Evolutionary conservation across 2,888 invertebrate genomes (phyloP).

Genomic region (Spisula subtruncata): DNA sequence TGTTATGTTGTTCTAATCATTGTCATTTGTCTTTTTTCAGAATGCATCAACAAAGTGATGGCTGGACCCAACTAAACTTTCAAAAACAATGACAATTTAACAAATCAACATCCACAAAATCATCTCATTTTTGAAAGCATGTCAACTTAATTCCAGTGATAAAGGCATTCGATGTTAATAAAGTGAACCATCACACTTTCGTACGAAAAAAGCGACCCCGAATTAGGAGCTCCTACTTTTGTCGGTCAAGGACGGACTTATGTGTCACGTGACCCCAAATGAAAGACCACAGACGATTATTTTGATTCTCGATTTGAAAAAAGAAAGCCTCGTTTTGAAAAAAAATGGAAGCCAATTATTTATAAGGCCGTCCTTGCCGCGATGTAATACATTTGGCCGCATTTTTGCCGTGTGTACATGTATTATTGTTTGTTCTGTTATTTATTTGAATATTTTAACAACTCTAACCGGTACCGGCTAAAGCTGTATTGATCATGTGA

Average conservation of each 20-base stretch:
- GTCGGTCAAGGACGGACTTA: slow-evolving; percentile 73
- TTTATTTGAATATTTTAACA: slow-evolving; percentile 70
- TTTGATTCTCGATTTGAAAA: slow-evolving; percentile 18
- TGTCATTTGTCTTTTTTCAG: slow-evolving; percentile 92
- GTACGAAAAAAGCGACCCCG: slow-evolving; percentile 49
- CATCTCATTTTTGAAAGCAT: slow-evolving; percentile 58
- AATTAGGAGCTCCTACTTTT: slow-evolving; percentile 68
- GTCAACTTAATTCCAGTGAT: slow-evolving; percentile 46
- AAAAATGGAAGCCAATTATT: slow-evolving; percentile 50
- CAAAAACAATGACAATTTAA: slow-evolving; percentile 22
- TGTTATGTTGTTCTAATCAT: background rate
- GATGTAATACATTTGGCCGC: slow-evolving; percentile 45
- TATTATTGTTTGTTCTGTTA: slow-evolving; percentile 67
- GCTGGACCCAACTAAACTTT: slow-evolving; percentile 76
- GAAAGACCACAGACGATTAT: slow-evolving; percentile 27
- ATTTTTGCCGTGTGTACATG: slow-evolving; percentile 75
- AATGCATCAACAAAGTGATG: slow-evolving; percentile 97
- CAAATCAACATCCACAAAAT: slow-evolving; percentile 47
- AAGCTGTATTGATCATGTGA: slow-evolving; percentile 66
- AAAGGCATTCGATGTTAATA: slow-evolving; percentile 45
- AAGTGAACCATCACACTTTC: slow-evolving; percentile 37
- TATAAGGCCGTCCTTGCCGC: slow-evolving; percentile 73
- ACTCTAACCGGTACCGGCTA: slow-evolving; percentile 78
- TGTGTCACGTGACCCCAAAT: slow-evolving; percentile 67
- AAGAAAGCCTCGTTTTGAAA: slow-evolving; percentile 47